phyloP scores from a whole-genome alignment of 2,797 vertebrate genomes.

The Crax fasciolata region DNA sequence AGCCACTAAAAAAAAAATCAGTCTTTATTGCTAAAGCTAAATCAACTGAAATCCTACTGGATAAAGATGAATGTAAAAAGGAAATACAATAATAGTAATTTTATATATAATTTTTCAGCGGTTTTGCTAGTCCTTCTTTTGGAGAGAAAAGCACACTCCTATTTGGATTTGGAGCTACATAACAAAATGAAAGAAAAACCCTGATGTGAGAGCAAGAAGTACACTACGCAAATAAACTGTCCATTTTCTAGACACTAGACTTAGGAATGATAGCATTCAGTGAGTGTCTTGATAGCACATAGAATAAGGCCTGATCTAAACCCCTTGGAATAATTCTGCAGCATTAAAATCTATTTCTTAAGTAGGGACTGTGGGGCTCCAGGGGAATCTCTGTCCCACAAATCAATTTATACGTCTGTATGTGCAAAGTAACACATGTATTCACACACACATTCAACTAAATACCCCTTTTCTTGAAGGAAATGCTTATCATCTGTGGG shows the following conservation, averaged over 20 bases:
- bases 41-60: not conserved
- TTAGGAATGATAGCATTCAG: not conserved
- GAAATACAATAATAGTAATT: not conserved
- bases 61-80: not conserved
- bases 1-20: not conserved
- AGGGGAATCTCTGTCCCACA: not conserved
- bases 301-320: not conserved
- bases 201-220: not conserved
- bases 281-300: not conserved
- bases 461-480: not conserved
- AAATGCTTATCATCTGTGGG: not conserved
- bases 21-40: not conserved
- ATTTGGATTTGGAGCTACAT: not conserved
- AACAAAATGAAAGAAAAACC: not conserved
- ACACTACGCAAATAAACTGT: not conserved
- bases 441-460: not conserved
- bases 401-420: not conserved
- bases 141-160: not conserved
- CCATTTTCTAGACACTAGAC: not conserved
- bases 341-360: not conserved
- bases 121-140: not conserved
- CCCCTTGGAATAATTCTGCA: not conserved
- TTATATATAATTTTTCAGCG: not conserved
- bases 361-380: not conserved
- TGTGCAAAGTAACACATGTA: not conserved